Evolutionary conservation across 2,797 vertebrate species (phyloP).

Genomic region (Smutsia gigantea): DNA sequence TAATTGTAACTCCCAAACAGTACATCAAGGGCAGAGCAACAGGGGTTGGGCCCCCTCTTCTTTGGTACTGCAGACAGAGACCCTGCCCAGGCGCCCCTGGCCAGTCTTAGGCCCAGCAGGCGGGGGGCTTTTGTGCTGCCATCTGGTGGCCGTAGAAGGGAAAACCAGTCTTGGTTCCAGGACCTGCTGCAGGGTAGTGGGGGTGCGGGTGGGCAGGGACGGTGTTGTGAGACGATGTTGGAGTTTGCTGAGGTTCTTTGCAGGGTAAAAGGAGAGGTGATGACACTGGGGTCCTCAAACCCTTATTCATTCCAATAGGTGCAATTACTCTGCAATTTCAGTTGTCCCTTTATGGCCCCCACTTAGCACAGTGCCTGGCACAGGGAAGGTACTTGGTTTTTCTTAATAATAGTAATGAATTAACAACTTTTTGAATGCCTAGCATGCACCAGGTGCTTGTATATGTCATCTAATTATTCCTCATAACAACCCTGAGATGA

Average conservation of each 20-base stretch:
- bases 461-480: neutral
- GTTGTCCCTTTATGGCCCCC: neutral
- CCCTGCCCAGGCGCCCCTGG: rapidly evolving
- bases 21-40: neutral
- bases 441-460: neutral
- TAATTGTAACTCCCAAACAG: neutral
- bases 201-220: rapidly evolving
- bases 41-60: neutral
- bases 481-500: neutral
- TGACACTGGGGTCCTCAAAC: neutral
- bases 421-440: neutral
- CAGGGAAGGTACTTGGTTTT: neutral
- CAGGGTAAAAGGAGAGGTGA: neutral
- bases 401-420: neutral
- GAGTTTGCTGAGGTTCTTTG: neutral
- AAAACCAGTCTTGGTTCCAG: neutral
- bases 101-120: too few species aligned
- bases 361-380: neutral
- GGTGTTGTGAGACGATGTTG: rapidly evolving
- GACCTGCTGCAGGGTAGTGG: neutral
- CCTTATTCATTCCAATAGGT: neutral
- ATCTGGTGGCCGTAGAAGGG: constrained; percentile 43
- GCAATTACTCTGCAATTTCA: neutral
- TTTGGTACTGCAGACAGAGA: neutral
- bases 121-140: constrained; percentile 50